phyloP scores from a whole-genome alignment of 2,797 vertebrate genomes.

The Melanotaenia pygmaea region DNA sequence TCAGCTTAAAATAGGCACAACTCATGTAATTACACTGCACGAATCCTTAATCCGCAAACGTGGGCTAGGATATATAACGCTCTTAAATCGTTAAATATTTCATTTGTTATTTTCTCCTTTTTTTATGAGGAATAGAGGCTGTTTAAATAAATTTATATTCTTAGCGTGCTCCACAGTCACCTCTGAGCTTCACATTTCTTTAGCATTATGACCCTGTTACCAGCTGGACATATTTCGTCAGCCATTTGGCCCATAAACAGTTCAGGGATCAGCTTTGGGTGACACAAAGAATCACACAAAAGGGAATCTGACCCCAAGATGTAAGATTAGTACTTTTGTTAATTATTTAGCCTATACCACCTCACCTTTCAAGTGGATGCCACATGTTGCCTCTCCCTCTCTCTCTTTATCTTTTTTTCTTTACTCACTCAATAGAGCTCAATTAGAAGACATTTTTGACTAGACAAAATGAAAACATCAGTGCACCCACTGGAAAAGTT shows the following conservation, averaged over 20 bases:
- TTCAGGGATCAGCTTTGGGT: constrained; percentile 12
- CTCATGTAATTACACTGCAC: constrained; percentile 35
- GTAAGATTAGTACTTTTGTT: constrained; percentile 57
- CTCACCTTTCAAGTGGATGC: constrained; percentile 30
- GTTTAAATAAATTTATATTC: not conserved
- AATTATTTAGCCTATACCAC: constrained; percentile 61
- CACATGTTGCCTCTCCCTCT: constrained; percentile 18
- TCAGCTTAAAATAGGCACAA: constrained; percentile 33
- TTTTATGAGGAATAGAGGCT: constrained; percentile 25
- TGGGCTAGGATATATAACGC: not conserved
- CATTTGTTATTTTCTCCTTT: not conserved
- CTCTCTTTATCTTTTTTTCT: constrained; percentile 1
- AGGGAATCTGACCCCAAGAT: constrained; percentile 50
- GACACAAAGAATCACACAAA: constrained; percentile 21
- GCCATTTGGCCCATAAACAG: constrained; percentile 3
- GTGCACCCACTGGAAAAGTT: constrained; percentile 47
- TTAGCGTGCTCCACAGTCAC: constrained; percentile 10
- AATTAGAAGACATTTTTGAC: not conserved
- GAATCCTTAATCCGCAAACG: constrained; percentile 45
- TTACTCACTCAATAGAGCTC: too few species aligned
- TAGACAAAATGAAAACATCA: constrained; percentile 47
- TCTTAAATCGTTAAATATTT: constrained; percentile 8
- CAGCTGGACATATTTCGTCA: constrained; percentile 33
- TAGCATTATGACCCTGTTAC: constrained; percentile 31
- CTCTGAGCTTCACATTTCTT: constrained; percentile 12